These are phyloP conservation scores for Campoletis raptor DNA, from an alignment of 2,888 invertebrate genomes.

Conservation along the genomic window DNA sequence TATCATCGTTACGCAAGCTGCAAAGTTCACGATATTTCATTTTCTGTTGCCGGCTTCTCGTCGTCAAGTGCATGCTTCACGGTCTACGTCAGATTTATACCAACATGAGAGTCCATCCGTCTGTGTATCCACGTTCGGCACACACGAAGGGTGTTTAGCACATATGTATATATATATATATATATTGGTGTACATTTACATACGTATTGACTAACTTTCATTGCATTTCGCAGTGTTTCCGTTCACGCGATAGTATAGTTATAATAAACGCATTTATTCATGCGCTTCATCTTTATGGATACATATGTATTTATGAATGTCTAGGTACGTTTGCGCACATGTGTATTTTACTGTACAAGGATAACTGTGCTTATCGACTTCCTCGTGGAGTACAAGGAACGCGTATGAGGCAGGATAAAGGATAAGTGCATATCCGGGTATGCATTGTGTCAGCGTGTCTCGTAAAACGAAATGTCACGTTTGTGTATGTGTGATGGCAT, in stretches of 20 bases:
- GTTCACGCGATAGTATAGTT: conserved; percentile 17
- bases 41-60: conserved; percentile 3
- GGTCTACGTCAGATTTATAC: conserved; percentile 26
- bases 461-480: conserved; percentile 36
- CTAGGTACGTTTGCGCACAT: not conserved
- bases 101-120: not conserved
- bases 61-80: conserved; percentile 4
- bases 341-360: conserved; percentile 43
- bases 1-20: conserved; percentile 11
- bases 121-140: conserved; percentile 10
- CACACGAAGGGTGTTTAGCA: conserved; percentile 16
- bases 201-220: conserved; percentile 32
- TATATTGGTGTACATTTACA: conserved; percentile 14
- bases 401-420: conserved; percentile 28
- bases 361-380: conserved; percentile 61
- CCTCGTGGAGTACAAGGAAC: conserved; percentile 47
- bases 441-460: conserved; percentile 44
- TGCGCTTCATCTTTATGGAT: conserved; percentile 18
- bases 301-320: conserved; percentile 5
- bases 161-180: not conserved
- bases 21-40: conserved; percentile 29
- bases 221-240: conserved; percentile 56
- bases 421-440: conserved; percentile 61
- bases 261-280: conserved; percentile 29
- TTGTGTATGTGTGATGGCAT: conserved; percentile 2